These are phyloP conservation scores for Rhabdophis nuchalis DNA, from an alignment of 2,797 vertebrate species.

Conservation along the genomic window DNA sequence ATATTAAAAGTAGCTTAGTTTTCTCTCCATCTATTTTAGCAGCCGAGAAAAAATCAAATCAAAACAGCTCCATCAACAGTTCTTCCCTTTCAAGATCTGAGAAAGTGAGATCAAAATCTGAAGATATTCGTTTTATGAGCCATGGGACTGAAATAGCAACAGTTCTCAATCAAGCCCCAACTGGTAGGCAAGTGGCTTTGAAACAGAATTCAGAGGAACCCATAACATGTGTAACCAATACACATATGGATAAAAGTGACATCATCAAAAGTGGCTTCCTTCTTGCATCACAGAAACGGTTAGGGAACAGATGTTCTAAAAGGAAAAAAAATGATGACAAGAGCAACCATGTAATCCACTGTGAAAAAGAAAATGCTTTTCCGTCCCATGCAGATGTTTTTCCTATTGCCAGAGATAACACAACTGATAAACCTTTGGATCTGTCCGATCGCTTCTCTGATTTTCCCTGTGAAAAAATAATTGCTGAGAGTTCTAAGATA, in stretches of 20 bases:
- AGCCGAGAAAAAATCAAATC: slow-evolving; percentile 51
- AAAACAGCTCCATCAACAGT: slow-evolving; percentile 59
- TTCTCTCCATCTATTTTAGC: slow-evolving; percentile 73
- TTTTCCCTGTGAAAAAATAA: slow-evolving; percentile 62
- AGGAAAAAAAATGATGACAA: slow-evolving; percentile 73
- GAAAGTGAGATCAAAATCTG: slow-evolving; percentile 70
- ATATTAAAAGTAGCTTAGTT: slow-evolving; percentile 64
- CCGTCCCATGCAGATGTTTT: slow-evolving; percentile 44
- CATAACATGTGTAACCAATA: slow-evolving; percentile 38
- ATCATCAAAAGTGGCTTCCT: slow-evolving; percentile 37
- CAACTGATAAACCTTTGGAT: slow-evolving; percentile 73
- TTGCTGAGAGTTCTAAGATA: slow-evolving; percentile 60
- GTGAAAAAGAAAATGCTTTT: slow-evolving; percentile 67
- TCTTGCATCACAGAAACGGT: slow-evolving; percentile 42
- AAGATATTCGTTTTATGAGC: slow-evolving; percentile 66
- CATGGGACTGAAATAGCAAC: slow-evolving; percentile 58
- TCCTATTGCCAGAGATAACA: slow-evolving; percentile 46
- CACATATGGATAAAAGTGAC: slow-evolving; percentile 42
- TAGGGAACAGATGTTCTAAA: slow-evolving; percentile 68
- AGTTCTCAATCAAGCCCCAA: slow-evolving; percentile 61
- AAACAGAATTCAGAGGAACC: slow-evolving; percentile 59
- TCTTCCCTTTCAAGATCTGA: slow-evolving; percentile 59
- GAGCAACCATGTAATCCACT: slow-evolving; percentile 44
- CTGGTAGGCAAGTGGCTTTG: slow-evolving; percentile 59
- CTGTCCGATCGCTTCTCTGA: slow-evolving; percentile 74